These are phyloP conservation scores for Brachypteracias leptosomus DNA, from an alignment of 2,113 vertebrate species.

Conservation along the genomic window DNA sequence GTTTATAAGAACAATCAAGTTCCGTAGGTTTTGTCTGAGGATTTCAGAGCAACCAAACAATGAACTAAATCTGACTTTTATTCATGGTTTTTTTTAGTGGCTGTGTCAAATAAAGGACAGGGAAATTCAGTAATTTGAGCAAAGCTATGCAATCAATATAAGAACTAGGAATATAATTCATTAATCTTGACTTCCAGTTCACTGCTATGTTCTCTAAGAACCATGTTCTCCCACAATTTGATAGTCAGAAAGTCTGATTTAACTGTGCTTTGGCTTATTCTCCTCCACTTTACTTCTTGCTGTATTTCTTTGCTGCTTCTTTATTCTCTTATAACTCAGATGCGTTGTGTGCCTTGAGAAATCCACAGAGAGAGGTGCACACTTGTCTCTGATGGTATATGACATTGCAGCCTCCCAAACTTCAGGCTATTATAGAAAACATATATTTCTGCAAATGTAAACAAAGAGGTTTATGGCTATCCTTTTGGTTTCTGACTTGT, in stretches of 20 bases:
- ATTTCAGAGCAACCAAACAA: not conserved
- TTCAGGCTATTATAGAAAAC: slow-evolving; percentile 23
- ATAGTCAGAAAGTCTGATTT: not conserved
- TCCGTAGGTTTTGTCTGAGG: not conserved
- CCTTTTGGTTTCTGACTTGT: slow-evolving; percentile 16
- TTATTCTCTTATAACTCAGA: slow-evolving; percentile 3
- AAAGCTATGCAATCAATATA: not conserved
- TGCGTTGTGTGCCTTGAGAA: not conserved
- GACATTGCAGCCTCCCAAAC: not conserved
- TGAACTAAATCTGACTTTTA: not conserved
- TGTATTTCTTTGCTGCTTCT: not conserved
- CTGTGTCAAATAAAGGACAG: not conserved
- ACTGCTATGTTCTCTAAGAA: not conserved
- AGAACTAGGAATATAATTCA: not conserved
- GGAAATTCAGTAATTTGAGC: not conserved
- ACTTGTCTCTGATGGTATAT: slow-evolving; percentile 19
- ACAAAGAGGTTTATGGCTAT: slow-evolving; percentile 49
- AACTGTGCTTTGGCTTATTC: not conserved
- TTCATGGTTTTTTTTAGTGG: not conserved
- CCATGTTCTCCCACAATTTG: not conserved
- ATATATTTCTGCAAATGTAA: slow-evolving; percentile 52
- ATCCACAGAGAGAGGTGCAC: not conserved
- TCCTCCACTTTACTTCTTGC: not conserved
- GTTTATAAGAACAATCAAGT: not conserved
- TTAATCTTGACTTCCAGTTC: not conserved